Base-by-base conservation (phyloP, 1,140 invertebrate genomes). In the Ectropis grisescens region DNA sequence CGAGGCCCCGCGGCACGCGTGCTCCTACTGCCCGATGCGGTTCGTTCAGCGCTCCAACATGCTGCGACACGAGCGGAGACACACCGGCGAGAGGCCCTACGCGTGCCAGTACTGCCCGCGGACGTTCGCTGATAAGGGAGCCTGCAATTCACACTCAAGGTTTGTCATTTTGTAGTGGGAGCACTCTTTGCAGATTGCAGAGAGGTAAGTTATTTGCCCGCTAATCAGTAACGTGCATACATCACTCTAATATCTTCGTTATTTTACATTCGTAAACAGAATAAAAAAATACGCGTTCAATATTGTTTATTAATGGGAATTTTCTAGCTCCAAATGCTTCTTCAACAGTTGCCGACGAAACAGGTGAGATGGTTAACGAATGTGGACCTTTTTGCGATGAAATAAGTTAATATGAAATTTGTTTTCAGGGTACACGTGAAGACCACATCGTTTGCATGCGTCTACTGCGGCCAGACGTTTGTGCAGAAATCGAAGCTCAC, bases 11-110 rank as follows among this genome's bases (percentile, higher is more conserved):
- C 67, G 81, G 0, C 84, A 85, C 54, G 82, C 82, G 38, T 86
- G 84, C 53, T 84, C 83, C 14, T 82, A 84, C 56, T 86, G 85
- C 49, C 71, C 83, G 11, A 84, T 84, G 67, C 68, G 80, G 11
- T 85, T 86, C 72, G 83, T 85, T 13, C 85, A 86, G 41, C 76
- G 83, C 28, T 85, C 83, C 24, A 86, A 86, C 60, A 81, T 85
- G 64, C 59, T 85, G 29, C 70, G 85, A 0, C 85, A 86, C 58
- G 84, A 84, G 42, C 70, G 85, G 0, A 69, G 84, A 2, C 85
- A 86, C 53, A 85, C 84, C 2, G 84, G 84, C 41, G 81, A 85
- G 58, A 64, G 82, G 36, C 85, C 85, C n/a, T 86, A 85, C 55
- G 57, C 81, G 12, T 87, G 85, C 44, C 55, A 67, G 11, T 75